Percentiles rank a stretch among this genome's conserved stretches.
Evolutionary conservation across 1,140 invertebrate species (phyloP).

Genomic region (Eueides isabella): DNA sequence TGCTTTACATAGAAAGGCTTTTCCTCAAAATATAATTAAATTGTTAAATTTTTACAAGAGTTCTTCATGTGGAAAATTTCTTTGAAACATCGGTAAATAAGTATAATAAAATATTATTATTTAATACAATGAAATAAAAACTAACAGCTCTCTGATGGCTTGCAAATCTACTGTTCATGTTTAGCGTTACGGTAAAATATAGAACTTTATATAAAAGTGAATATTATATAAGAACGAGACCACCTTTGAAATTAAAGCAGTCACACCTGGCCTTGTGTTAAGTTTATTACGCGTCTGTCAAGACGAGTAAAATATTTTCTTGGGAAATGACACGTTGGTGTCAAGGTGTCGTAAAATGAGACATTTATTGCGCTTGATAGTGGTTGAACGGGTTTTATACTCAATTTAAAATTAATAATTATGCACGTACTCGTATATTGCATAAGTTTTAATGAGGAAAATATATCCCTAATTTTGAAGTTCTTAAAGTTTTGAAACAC

Average conservation of each 20-base stretch:
- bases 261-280: conserved; percentile 42
- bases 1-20: background rate
- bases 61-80: background rate
- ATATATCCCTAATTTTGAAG: background rate
- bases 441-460: conserved; percentile 1
- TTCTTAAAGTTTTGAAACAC: background rate
- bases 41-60: background rate
- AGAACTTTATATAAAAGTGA: too few species aligned
- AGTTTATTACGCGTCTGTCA: conserved; percentile 54
- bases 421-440: background rate
- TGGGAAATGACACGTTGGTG: conserved; percentile 47
- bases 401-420: background rate
- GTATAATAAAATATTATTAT: too few species aligned
- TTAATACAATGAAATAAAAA: too few species aligned
- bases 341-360: conserved; percentile 53
- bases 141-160: too few species aligned
- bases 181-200: too few species aligned
- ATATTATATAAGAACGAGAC: background rate
- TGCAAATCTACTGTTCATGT: too few species aligned
- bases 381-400: conserved; percentile 36
- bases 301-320: conserved; percentile 47
- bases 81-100: too few species aligned
- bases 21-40: too few species aligned
- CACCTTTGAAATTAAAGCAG: conserved; percentile 11
- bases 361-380: conserved; percentile 61